Evolutionary conservation across 2,797 vertebrate species (phyloP), one percentile per base, ranked within the genome.

Genomic region (Enteromius anoplus): DNA sequence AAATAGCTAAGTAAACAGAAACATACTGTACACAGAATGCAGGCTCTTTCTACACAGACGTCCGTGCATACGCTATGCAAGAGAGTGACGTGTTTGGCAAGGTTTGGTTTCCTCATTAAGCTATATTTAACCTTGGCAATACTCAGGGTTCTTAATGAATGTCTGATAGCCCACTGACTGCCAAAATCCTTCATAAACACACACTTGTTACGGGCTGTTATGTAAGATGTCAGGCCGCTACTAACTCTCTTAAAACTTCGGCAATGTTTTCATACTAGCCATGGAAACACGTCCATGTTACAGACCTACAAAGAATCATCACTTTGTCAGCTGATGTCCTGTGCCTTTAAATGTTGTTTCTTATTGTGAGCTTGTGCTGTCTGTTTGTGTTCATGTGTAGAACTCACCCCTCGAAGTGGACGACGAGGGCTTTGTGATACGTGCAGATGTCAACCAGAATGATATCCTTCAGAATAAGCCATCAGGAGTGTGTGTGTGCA

Each of bases 391-490:
- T n/a, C 87, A 82, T 84, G 34, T 87, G 34, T 90, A 98, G 97
- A 96, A 94, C 55, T 94, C 95, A 51, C 96, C 96, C 0, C 89
- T 94, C 84, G 97, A 97, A 87, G 96, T 98, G 75, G 98, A 99
- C 1, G 97, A 98, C 2, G 98, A 99, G 65, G 98, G 98, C 1
- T 99, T 98, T 88, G 96, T 96, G 1, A 96, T 98, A 87, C 95
- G 97, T 77, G 94, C 96, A 0, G 97, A 98, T 45, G 70, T 86
- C 71, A 86, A 91, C 26, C 94, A 89, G 81, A 97, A 95, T 84
- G 93, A 96, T 98, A 99, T 98, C 98, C 96, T 97, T 93, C 53
- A 68, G 29, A 62, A 49, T 34, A 26, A 69, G 10, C 14, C 26
- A 21, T 19, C 49, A 58, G 15, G 66, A n/a, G 51, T 17, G 47